Conservation (phyloP, 2,888 invertebrate species). For the Yponomeuta evonymella region DNA sequence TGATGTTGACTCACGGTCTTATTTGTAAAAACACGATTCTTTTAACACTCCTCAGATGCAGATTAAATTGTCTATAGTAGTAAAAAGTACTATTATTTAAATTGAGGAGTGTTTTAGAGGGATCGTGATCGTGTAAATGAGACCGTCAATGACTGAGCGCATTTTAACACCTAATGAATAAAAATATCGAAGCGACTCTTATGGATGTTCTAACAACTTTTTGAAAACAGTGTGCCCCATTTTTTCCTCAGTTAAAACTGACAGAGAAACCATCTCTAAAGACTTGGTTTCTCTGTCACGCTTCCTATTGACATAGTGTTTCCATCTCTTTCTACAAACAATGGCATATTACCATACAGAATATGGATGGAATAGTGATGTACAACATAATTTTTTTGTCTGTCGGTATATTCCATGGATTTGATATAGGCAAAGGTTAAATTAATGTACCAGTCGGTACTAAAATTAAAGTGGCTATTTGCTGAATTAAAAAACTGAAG, state of each 20-base stretch:
- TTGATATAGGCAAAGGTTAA: too few species aligned
- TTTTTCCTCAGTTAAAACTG: neutral
- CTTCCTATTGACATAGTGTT: conserved; percentile 28
- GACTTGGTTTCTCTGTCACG: conserved; percentile 36
- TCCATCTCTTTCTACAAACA: conserved; percentile 67
- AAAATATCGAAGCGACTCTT: neutral
- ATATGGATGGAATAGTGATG: conserved; percentile 14
- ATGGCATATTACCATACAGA: conserved; percentile 53
- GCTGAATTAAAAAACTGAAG: too few species aligned
- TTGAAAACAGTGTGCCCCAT: conserved; percentile 6
- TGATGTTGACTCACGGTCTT: too few species aligned
- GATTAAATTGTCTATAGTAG: too few species aligned
- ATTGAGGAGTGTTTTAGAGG: too few species aligned
- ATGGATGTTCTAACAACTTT: neutral
- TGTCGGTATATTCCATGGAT: neutral
- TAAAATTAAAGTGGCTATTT: too few species aligned
- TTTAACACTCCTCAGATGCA: too few species aligned
- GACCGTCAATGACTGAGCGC: neutral
- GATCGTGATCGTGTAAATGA: too few species aligned
- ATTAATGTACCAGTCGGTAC: too few species aligned
- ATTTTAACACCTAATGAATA: neutral
- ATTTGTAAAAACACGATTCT: too few species aligned
- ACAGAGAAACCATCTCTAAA: too few species aligned
- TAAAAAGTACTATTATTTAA: too few species aligned
- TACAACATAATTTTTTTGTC: neutral